Conservation (phyloP, 1,140 invertebrate species). For the Scaptomyza montana region DNA sequence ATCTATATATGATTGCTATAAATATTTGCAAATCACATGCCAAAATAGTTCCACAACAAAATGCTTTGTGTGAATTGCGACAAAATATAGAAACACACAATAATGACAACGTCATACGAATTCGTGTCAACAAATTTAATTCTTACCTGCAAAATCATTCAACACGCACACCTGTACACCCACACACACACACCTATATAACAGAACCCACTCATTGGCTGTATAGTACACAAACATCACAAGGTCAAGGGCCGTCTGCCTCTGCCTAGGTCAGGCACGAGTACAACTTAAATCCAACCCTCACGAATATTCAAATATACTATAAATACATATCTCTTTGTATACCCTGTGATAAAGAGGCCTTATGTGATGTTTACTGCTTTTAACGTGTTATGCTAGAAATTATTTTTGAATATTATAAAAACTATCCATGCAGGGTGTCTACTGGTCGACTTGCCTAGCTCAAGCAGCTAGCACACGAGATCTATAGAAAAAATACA, state of each 20-base stretch:
- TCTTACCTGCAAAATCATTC: constrained; percentile 46
- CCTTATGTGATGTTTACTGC: too few relatives aligned
- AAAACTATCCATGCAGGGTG: not conserved
- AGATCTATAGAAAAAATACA: not conserved
- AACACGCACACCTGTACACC: constrained; percentile 9
- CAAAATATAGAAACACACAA: not conserved
- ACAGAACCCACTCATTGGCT: not conserved
- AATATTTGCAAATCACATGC: constrained; percentile 44
- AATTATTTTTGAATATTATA: too few relatives aligned
- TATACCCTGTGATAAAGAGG: constrained; percentile 20
- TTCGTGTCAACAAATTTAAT: constrained; percentile 38
- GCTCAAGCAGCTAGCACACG: not conserved
- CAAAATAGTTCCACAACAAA: constrained; percentile 24
- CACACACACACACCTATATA: constrained; percentile 1
- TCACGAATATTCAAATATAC: constrained; percentile 42
- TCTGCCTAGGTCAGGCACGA: constrained; percentile 62
- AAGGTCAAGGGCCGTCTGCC: constrained; percentile 72
- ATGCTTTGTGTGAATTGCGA: constrained; percentile 1
- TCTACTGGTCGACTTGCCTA: not conserved
- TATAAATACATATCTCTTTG: too few relatives aligned
- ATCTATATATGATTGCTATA: constrained; percentile 57
- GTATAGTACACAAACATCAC: constrained; percentile 36
- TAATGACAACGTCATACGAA: not conserved
- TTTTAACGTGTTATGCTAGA: too few relatives aligned
- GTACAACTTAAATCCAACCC: constrained; percentile 51